Base-by-base conservation (phyloP, 1,140 invertebrate genomes). In the Aphidius ervi region DNA sequence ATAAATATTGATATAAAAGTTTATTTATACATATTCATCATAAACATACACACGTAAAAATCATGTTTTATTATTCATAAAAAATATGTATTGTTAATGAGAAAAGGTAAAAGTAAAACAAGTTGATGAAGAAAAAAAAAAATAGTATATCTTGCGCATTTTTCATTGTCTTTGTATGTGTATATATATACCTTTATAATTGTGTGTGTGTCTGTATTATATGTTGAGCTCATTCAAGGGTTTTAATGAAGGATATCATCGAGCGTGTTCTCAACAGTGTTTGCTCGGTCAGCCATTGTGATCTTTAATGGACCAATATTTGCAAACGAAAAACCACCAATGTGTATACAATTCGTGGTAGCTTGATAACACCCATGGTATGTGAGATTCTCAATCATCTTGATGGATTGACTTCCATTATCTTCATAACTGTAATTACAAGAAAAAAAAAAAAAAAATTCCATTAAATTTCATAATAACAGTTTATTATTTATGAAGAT, bases 221-320 rank as follows among this genome's bases (percentile, higher is more conserved):
- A 31, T 31, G 23, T 31, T 31, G 23, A 31, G 23, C 23, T 31
- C 4, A 46, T 46, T 40, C 45, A 23, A 56, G 65, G 59, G 58
- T 63, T 61, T 56, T 46, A 53, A 59, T 56, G 43, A 45, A 39
- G 56, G 41, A 20, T 46, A 53, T 41, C 56, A 20, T 10, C 42
- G 6, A 39, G 62, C 9, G 40, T 39, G 57, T 9, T 23, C n/a
- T 41, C 37, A 46, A 46, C 46, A 43, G 9, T 41, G 49, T 48
- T n/a, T 56, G 63, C 59, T 63, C 60, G 62, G 64, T 67, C 58
- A 64, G 63, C 63, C 63, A 71, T 71, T 71, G 68, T 71, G 68
- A 71, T 72, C 67, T 64, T 65, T 72, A 71, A 72, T 73, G 65
- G 70, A 62, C 70, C 70, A 73, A 73, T 72, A 73, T 73, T 73